Conservation (phyloP, 2,113 vertebrate species). For the Rhinopomastus cyanomelas region DNA sequence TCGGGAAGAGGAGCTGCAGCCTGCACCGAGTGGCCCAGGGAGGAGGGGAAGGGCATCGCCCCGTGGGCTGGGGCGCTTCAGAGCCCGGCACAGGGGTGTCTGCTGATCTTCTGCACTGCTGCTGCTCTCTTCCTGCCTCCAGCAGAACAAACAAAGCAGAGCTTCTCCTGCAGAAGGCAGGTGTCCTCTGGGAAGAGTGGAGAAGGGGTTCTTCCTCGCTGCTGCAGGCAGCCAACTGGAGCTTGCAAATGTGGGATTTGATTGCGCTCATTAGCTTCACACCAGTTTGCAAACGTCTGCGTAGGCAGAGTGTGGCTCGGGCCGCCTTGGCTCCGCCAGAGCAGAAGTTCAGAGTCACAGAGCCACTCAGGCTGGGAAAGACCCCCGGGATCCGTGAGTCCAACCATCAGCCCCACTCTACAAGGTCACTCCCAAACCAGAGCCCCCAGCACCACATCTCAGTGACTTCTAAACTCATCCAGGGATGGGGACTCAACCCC, state of each 20-base stretch:
- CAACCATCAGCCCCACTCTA: no score
- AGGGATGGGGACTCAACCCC: no score
- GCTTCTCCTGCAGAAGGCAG: constrained; percentile 26
- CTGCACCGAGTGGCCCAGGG: no score
- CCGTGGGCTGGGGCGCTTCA: no score
- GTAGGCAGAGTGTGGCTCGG: constrained; percentile 15
- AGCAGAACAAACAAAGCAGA: constrained; percentile 46
- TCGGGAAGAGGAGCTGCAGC: no score
- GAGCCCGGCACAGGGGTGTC: not conserved
- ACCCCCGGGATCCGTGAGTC: no score
- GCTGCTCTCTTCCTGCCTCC: constrained; percentile 3
- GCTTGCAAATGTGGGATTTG: constrained; percentile 1
- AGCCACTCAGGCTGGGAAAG: no score
- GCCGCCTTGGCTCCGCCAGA: not conserved
- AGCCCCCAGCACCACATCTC: no score
- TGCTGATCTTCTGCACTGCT: constrained; percentile 14
- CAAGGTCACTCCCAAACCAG: no score
- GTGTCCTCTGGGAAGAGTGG: not conserved
- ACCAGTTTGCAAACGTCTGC: constrained; percentile 18
- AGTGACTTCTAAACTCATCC: no score
- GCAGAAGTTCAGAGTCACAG: no score
- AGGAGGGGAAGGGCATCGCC: no score
- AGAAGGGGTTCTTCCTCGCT: not conserved
- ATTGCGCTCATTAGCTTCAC: constrained; percentile 48
- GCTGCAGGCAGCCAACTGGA: not conserved